Conservation (phyloP, 1,140 invertebrate species). For the Trichogramma pretiosum region DNA sequence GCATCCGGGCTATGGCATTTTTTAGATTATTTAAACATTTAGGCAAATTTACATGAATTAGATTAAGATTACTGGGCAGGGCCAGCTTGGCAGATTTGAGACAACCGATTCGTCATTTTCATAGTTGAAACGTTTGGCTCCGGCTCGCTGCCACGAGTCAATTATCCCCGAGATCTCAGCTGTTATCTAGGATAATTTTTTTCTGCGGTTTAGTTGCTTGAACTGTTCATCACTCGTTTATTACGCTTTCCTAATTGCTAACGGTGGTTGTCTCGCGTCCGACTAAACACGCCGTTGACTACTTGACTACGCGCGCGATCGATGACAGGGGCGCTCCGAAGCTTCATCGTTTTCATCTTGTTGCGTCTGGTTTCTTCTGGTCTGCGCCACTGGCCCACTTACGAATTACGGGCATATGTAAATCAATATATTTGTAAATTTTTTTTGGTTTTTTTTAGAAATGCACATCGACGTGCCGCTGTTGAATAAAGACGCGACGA, state of each 20-base stretch:
- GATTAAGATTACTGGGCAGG: constrained; percentile 42
- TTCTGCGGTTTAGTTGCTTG: too few species aligned
- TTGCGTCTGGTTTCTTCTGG: constrained; percentile 14
- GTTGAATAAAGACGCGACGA: too few species aligned
- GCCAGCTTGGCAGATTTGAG: constrained; percentile 27
- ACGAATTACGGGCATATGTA: constrained; percentile 49
- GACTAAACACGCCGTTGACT: constrained; percentile 1
- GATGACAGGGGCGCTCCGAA: neutral
- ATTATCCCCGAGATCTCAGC: too few species aligned
- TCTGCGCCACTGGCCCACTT: constrained; percentile 38
- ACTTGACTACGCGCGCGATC: constrained; percentile 4
- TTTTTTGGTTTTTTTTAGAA: constrained; percentile 36
- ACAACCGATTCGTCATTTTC: neutral
- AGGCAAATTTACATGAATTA: constrained; percentile 48
- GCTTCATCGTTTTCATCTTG: constrained; percentile 10
- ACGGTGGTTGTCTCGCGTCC: neutral
- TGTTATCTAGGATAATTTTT: too few species aligned
- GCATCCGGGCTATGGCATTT: constrained; percentile 49
- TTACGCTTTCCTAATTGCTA: too few species aligned
- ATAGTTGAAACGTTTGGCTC: too few species aligned
- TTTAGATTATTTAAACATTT: constrained; percentile 49
- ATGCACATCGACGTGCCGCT: constrained; percentile 10
- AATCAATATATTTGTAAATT: constrained; percentile 51
- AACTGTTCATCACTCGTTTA: too few species aligned
- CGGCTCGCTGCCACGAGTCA: neutral